These are phyloP conservation scores for Lepidostoma basale DNA, from an alignment of 1,140 invertebrate genomes.

Conservation along the genomic window DNA sequence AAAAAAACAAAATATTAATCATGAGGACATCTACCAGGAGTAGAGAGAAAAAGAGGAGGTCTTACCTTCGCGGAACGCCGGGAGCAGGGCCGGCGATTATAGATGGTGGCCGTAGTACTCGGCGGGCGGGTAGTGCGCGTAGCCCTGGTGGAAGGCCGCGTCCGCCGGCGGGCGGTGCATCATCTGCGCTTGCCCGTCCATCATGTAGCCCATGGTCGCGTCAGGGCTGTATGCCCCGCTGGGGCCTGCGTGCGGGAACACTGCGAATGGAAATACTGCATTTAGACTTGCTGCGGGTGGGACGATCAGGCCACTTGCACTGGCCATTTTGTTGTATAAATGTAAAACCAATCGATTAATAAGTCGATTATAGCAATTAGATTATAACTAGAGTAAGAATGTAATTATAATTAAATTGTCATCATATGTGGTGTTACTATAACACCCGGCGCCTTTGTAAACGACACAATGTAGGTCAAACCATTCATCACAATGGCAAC, in stretches of 20 bases:
- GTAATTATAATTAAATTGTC: neutral
- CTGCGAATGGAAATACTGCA: slow-evolving; percentile 67
- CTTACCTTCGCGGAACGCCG: slow-evolving; percentile 15
- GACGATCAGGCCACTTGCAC: neutral
- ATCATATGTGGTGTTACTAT: too few species aligned
- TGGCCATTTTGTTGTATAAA: neutral
- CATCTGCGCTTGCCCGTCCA: slow-evolving; percentile 93
- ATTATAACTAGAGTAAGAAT: too few species aligned
- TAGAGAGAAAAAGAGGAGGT: slow-evolving; percentile 1
- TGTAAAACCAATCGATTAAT: neutral
- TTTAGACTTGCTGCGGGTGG: slow-evolving; percentile 38
- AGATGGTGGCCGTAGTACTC: slow-evolving; percentile 91
- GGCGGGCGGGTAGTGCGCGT: slow-evolving; percentile 84
- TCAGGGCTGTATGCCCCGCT: slow-evolving; percentile 95
- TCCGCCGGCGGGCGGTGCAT: slow-evolving; percentile 92
- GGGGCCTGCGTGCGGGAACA: slow-evolving; percentile 89
- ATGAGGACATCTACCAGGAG: too few species aligned
- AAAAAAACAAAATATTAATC: too few species aligned
- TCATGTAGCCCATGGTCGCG: slow-evolving; percentile 94
- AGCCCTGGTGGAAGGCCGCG: slow-evolving; percentile 88
- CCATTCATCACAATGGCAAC: too few species aligned
- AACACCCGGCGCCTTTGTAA: too few species aligned
- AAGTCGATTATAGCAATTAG: neutral
- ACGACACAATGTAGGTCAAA: too few species aligned
- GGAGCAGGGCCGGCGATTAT: slow-evolving; percentile 60